Evolutionary conservation across 1,140 invertebrate genomes (phyloP).

Genomic region (Temnothorax nylanderi): DNA sequence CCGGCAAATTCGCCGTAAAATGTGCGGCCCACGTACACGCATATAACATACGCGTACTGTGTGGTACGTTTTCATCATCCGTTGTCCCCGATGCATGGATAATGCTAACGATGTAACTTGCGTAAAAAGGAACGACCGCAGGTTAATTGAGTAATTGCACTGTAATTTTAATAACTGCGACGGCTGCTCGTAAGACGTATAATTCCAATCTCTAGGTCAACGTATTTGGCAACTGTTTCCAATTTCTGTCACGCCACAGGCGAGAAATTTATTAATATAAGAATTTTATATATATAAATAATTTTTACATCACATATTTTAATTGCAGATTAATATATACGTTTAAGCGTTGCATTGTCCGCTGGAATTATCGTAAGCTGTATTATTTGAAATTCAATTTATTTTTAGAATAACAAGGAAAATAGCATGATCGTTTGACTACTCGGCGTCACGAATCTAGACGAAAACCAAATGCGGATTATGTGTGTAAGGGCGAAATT

Average conservation of each 20-base stretch:
- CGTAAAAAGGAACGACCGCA: slow-evolving; percentile 58
- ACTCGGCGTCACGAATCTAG: background rate
- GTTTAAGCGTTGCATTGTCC: background rate
- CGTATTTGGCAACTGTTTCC: background rate
- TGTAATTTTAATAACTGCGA: background rate
- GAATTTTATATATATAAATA: background rate
- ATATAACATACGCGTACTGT: slow-evolving; percentile 50
- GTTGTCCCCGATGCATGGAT: slow-evolving; percentile 65
- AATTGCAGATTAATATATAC: background rate
- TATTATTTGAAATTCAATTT: background rate
- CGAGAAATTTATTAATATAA: background rate
- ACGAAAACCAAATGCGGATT: slow-evolving; percentile 3
- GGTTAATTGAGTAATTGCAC: slow-evolving; percentile 58
- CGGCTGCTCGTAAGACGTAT: background rate
- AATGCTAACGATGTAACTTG: slow-evolving; percentile 68
- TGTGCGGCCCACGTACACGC: slow-evolving; percentile 27
- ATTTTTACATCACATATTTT: background rate
- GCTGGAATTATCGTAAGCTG: background rate
- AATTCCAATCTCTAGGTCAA: background rate
- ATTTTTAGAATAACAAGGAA: background rate
- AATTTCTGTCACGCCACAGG: background rate
- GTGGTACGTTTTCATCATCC: slow-evolving; percentile 65
- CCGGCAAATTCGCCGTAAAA: slow-evolving; percentile 41
- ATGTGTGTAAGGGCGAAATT: slow-evolving; percentile 7
- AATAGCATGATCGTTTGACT: background rate